phyloP scores from a whole-genome alignment of 2,113 vertebrate genomes.

The Ginglymostoma cirratum region DNA sequence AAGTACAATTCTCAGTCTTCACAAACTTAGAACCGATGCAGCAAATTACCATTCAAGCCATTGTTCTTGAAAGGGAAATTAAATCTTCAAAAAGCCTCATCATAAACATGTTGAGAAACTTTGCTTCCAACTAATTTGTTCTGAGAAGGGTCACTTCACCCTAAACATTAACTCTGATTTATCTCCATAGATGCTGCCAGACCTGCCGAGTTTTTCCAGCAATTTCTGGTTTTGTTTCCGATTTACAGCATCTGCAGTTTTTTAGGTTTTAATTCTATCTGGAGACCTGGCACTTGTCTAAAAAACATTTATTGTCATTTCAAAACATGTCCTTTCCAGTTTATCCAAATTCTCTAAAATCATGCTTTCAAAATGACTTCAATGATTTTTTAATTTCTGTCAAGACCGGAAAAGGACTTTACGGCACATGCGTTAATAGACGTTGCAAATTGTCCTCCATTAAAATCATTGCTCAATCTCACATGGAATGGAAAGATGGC shows the following conservation, averaged over 20 bases:
- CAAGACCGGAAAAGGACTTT: background rate
- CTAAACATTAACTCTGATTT: too few species aligned
- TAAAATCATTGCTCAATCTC: background rate
- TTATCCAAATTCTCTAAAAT: background rate
- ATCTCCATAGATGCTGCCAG: too few species aligned
- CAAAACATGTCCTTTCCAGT: background rate
- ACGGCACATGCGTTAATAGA: background rate
- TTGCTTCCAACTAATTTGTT: background rate
- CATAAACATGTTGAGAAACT: background rate
- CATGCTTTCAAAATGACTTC: background rate
- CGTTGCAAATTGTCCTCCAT: background rate
- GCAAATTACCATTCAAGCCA: background rate
- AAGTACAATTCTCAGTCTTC: background rate
- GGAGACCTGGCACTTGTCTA: background rate
- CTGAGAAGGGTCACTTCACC: too few species aligned
- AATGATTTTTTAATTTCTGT: background rate
- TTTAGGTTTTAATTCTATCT: background rate
- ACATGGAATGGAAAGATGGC: background rate
- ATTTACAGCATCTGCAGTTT: too few species aligned
- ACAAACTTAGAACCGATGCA: background rate
- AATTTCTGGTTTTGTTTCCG: too few species aligned
- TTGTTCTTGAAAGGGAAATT: background rate
- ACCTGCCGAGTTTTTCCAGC: too few species aligned
- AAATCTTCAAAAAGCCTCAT: background rate
- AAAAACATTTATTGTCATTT: background rate